phyloP scores from a whole-genome alignment of 2,888 invertebrate genomes.

The Apotomis turbidana region DNA sequence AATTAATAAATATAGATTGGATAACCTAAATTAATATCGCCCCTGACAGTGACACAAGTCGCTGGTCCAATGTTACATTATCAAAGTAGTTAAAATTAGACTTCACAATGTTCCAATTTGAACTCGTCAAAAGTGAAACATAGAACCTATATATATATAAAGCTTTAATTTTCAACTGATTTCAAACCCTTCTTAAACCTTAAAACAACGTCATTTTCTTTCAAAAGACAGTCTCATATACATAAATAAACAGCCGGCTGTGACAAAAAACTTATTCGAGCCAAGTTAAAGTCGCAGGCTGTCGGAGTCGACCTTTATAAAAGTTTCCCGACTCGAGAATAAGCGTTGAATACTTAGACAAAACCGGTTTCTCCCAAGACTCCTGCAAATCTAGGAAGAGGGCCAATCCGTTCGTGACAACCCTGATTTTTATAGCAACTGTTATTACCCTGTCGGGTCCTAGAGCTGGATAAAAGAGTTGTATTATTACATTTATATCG shows the following conservation, averaged over 20 bases:
- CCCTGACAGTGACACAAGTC: too few relatives aligned
- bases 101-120: too few relatives aligned
- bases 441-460: constrained; percentile 1
- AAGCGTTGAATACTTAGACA: constrained; percentile 8
- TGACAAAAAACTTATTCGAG: constrained; percentile 10
- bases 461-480: constrained; percentile 14
- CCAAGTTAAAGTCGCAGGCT: background rate
- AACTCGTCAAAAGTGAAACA: too few relatives aligned
- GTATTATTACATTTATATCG: constrained; percentile 11
- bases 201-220: background rate
- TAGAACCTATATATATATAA: too few relatives aligned
- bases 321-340: constrained; percentile 5
- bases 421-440: constrained; percentile 17
- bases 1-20: too few relatives aligned
- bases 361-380: background rate
- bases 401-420: constrained; percentile 5
- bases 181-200: too few relatives aligned
- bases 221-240: background rate
- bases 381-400: constrained; percentile 3
- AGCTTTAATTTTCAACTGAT: too few relatives aligned
- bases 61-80: too few relatives aligned
- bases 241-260: constrained; percentile 5
- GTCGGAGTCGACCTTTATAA: constrained; percentile 3
- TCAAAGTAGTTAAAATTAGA: too few relatives aligned
- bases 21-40: too few relatives aligned